Conservation (phyloP, 2,113 vertebrate genomes). For the Dicaeum eximium region DNA sequence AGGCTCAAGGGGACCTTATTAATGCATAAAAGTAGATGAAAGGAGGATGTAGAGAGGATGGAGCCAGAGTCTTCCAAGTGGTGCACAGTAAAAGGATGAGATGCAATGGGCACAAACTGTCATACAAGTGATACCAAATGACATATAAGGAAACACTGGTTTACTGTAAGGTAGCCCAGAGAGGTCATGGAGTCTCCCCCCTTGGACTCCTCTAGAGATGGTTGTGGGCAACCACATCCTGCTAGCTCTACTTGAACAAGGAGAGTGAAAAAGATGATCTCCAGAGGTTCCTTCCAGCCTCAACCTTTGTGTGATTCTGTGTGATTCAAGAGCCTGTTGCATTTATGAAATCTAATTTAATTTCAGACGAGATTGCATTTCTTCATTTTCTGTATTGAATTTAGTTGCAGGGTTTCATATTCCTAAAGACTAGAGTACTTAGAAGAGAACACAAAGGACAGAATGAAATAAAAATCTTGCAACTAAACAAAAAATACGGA, state of each 20-base stretch:
- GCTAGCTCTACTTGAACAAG: neutral
- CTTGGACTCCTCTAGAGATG: neutral
- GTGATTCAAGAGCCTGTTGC: neutral
- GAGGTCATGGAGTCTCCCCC: neutral
- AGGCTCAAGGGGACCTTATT: neutral
- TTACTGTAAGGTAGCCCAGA: neutral
- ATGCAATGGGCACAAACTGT: neutral
- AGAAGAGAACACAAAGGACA: neutral
- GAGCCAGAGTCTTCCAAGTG: neutral
- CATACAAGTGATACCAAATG: fast-evolving
- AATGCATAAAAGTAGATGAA: neutral
- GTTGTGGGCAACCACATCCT: neutral
- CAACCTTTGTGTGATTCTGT: neutral
- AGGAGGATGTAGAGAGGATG: neutral
- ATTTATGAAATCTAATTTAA: neutral
- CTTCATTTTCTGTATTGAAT: neutral
- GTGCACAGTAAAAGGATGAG: neutral
- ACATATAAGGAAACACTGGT: neutral
- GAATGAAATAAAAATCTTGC: neutral
- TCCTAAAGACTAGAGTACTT: neutral
- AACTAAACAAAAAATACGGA: neutral
- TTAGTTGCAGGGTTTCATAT: neutral
- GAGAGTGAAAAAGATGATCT: neutral
- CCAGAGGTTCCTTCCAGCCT: neutral
- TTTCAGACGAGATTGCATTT: neutral